phyloP scores from a whole-genome alignment of 2,888 invertebrate species.

The Drosophila planitibia region DNA sequence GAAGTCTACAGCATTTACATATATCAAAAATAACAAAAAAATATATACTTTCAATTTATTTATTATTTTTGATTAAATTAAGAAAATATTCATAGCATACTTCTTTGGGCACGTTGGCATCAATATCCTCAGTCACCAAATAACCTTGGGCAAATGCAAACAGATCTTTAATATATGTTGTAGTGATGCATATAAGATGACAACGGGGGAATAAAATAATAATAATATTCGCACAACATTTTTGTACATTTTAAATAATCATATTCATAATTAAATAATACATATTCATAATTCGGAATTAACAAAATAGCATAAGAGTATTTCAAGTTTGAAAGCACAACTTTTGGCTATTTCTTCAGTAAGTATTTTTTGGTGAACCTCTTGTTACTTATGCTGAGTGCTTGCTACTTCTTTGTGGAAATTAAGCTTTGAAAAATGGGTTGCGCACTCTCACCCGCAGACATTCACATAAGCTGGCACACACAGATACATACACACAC shows the following conservation, averaged over 20 bases:
- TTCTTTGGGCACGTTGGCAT: neutral
- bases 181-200: neutral
- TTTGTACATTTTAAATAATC: neutral
- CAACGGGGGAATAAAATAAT: neutral
- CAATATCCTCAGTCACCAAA: neutral
- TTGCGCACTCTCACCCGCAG: conserved; percentile 32
- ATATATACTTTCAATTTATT: too few species aligned
- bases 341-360: neutral
- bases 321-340: too few species aligned
- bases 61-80: neutral
- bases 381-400: conserved; percentile 40
- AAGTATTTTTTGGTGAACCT: conserved; percentile 35
- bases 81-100: neutral
- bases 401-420: conserved; percentile 62
- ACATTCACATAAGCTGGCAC: conserved; percentile 6
- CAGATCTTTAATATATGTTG: neutral
- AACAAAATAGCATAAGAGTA: too few species aligned
- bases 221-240: neutral
- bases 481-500: conserved; percentile 11
- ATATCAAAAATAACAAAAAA: neutral
- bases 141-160: neutral
- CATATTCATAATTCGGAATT: neutral
- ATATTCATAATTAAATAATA: neutral
- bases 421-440: conserved; percentile 80
- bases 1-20: neutral